A percentile compares a stretch with the other conserved stretches of the same genome.
These are phyloP conservation scores for Argya squamiceps DNA, from an alignment of 2,797 vertebrate genomes.

Conservation along the genomic window DNA sequence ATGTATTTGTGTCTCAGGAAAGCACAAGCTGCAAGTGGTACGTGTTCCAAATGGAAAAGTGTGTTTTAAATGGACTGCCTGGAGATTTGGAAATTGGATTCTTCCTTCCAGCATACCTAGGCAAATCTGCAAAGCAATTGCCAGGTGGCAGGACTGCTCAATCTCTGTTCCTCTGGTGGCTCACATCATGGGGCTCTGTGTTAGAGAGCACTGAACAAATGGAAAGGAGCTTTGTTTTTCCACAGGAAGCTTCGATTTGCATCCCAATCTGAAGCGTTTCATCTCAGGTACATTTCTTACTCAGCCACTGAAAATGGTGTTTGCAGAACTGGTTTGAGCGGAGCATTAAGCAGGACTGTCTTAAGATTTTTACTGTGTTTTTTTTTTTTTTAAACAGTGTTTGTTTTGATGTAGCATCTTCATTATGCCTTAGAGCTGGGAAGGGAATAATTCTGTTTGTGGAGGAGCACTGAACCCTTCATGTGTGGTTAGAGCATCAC, in stretches of 20 bases:
- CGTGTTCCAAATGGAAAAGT: slow-evolving; percentile 4
- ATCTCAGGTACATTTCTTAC: not conserved
- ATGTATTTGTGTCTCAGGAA: not conserved
- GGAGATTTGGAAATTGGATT: slow-evolving; percentile 44
- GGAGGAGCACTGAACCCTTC: not conserved
- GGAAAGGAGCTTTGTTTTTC: not conserved
- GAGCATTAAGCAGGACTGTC: not conserved
- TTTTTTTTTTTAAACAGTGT: not conserved
- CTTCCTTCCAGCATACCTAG: not conserved
- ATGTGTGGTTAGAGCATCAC: not conserved
- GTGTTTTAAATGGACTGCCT: slow-evolving; percentile 28
- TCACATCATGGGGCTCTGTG: not conserved
- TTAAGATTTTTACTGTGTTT: not conserved
- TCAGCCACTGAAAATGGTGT: not conserved
- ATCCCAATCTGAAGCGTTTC: not conserved
- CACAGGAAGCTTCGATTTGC: not conserved
- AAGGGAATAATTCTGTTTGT: not conserved
- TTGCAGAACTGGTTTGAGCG: not conserved
- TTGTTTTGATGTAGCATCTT: not conserved
- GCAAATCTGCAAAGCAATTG: not conserved
- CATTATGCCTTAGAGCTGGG: not conserved
- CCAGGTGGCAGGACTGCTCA: not conserved
- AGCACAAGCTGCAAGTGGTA: not conserved
- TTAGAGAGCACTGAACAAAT: not conserved
- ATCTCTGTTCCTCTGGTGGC: not conserved